Evolutionary conservation across 2,888 invertebrate genomes (phyloP), one percentile per base, ranked within the genome.

Genomic region (Ptychoptera contaminata): DNA sequence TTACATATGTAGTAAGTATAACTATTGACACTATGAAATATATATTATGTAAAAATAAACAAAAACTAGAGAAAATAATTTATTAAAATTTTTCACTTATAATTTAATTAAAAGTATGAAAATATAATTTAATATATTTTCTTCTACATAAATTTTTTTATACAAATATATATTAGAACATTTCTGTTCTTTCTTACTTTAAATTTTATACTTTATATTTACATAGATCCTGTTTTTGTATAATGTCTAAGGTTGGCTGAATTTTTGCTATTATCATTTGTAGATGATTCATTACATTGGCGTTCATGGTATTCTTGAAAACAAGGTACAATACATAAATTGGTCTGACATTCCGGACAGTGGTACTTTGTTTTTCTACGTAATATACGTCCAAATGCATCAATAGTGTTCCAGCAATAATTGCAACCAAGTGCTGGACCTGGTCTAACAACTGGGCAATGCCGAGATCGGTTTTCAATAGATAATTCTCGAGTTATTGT

Each of bases 321-420:
- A 67, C 87, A 88, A 36, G 87, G 87, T 49, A 88, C 88, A 57
- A 88, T 86, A 64, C 88, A 88, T 43, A 88, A 71, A 65, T 88
- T 88, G 48, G 83, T 84, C 64, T 84, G 82, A 62, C 88, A 88
- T 62, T 88, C 87, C 1, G 87, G 87, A 66, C 88, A 88, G 58
- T 87, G 85, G 63, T 86, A 88, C 63, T 88, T 87, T 2, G 88
- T 88, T 67, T 88, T 88, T 47, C 87, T 73, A 39, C 88, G 73
- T 42, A 87, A 68, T 55, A 86, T 86, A 51, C 87, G 69, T 34
- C 85, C 85, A 64, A 82, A 80, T 39, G 76, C 77, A 61, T 88
- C 87, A 39, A 86, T 82, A 1, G 87, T 86, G 61, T 88, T 88
- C 88, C 88, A 88, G 66, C 88, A 88, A 61, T 80, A 87, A 67